These are phyloP conservation scores for Fulmarus glacialis DNA, from an alignment of 2,113 vertebrate genomes.

Conservation along the genomic window DNA sequence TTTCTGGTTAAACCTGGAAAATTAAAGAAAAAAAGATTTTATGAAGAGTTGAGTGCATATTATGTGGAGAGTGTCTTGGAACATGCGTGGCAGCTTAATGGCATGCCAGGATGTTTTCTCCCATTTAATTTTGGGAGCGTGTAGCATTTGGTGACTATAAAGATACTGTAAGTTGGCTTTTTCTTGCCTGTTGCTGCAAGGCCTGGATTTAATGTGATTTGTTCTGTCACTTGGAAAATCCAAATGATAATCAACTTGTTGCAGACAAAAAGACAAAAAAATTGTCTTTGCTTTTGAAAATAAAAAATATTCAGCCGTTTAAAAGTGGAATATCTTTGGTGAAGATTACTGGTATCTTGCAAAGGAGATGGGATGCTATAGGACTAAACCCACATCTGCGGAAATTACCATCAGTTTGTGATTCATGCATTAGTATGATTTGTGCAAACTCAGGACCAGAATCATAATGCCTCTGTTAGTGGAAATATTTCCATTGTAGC, in stretches of 20 bases:
- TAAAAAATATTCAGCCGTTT: not conserved
- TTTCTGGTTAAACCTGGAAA: conserved; percentile 5
- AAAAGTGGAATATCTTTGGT: not conserved
- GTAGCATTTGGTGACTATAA: not conserved
- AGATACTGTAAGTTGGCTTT: not conserved
- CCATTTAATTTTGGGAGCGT: not conserved
- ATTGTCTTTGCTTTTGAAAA: not conserved
- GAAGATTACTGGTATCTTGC: not conserved
- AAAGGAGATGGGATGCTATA: not conserved
- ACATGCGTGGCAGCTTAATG: not conserved
- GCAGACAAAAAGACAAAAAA: not conserved
- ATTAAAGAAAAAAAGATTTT: not conserved
- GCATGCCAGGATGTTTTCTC: not conserved
- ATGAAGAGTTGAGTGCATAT: not conserved
- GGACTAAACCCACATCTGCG: not conserved
- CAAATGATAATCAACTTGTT: not conserved
- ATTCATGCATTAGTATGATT: not conserved
- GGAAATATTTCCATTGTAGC: not conserved
- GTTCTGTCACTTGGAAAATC: not conserved
- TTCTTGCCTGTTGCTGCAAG: not conserved
- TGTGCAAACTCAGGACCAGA: not conserved
- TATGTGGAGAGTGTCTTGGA: not conserved
- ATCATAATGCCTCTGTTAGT: not conserved
- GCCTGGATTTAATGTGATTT: not conserved
- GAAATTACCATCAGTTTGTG: not conserved